Base-by-base conservation (phyloP, 1,140 invertebrate species). In the Ceratosolen fusciceps region DNA sequence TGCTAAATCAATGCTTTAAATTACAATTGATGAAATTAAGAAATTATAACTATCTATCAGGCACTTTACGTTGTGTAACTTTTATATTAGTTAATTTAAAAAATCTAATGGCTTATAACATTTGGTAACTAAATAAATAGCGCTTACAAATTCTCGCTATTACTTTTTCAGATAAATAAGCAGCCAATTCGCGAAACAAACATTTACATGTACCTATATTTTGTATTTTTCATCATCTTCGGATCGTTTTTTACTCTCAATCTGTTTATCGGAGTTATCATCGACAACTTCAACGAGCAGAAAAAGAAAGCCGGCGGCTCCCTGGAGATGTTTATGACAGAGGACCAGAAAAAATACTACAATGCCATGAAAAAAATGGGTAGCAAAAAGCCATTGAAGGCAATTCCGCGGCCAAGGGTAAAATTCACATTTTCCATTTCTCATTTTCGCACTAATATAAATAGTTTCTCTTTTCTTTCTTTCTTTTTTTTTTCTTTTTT, bases 291-390 rank as follows among this genome's bases (percentile, higher is more conserved):
- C 91, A 99, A 99, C 91, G 97, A 98, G 91, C 98, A 99, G 91
- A 99, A 99, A 93, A 99, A 99, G 92, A 99, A 99, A 92, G 96
- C 96, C 86, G 98, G 98, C 87, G 98, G 98, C 83, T 99, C 98
- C 82, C 92, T 99, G 67, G 98, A 99, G 91, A 98, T 99, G 97
- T 99, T 99, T 92, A 99, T 99, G 98, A 99, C 98, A 83, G 98
- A 99, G 90, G 98, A 99, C 92, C 98, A 99, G 91, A 99, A 99
- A 93, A 99, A 99, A 92, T 99, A 99, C 91, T 99, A 99, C 92
- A 98, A 98, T 91, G 98, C 98, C 74, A 99, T 99, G 98, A 99
- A 99, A 91, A 98, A 99, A 92, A 99, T 99, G 97, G 96, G 97
- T 83, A 97, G 96, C 52, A 99, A 99, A 90, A 98, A 98, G 91